Evolutionary conservation across 2,797 vertebrate species (phyloP).

Genomic region (Botia almorhae): DNA sequence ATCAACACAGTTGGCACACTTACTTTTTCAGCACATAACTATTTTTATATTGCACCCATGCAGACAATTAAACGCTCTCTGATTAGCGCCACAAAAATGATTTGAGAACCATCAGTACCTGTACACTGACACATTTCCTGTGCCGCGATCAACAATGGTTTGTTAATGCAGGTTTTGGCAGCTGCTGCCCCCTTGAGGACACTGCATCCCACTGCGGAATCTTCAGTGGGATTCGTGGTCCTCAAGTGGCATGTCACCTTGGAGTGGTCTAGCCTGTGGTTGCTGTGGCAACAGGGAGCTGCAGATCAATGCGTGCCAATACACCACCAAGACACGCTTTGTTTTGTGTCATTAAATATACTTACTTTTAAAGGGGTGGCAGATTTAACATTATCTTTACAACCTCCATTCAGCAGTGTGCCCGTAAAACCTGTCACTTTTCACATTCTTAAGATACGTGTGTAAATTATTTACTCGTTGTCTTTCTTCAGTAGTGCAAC

Average conservation of each 20-base stretch:
- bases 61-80: background rate
- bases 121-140: constrained; percentile 13
- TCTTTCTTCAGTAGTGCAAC: background rate
- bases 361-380: constrained; percentile 40
- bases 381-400: constrained; percentile 6
- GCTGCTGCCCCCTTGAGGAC: constrained; percentile 74
- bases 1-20: background rate
- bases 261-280: constrained; percentile 71
- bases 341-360: constrained; percentile 49
- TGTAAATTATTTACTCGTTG: background rate
- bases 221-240: constrained; percentile 42
- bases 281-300: constrained; percentile 77
- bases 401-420: background rate
- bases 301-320: constrained; percentile 63
- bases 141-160: background rate
- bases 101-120: constrained; percentile 7
- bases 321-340: constrained; percentile 54
- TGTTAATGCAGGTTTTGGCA: constrained; percentile 32
- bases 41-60: background rate
- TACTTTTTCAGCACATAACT: background rate
- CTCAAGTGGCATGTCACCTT: constrained; percentile 66
- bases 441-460: constrained; percentile 37
- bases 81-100: background rate
- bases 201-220: constrained; percentile 57
- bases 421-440: background rate